Percentiles rank a stretch among this genome's conserved stretches.
Conservation (phyloP, 2,113 vertebrate species). For the Amblyornis subalaris region DNA sequence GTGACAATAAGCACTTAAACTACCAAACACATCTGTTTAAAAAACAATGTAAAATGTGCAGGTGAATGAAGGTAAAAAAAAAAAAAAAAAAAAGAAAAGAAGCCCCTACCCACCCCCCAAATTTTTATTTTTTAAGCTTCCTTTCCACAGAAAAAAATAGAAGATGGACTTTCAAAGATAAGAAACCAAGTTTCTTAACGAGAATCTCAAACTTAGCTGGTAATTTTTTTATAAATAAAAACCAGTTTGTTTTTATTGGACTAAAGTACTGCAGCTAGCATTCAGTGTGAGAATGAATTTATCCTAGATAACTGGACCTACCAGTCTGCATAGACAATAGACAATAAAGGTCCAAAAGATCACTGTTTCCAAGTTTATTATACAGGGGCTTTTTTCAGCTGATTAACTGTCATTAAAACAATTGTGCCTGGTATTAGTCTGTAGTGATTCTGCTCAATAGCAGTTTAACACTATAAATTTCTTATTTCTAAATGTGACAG, state of each 20-base stretch:
- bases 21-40: background rate
- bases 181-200: background rate
- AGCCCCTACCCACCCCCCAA: fast-evolving
- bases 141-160: background rate
- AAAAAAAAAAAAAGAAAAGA: background rate
- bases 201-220: background rate
- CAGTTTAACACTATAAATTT: background rate
- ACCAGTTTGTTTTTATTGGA: background rate
- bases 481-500: background rate
- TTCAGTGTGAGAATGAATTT: background rate
- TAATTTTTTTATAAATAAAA: background rate
- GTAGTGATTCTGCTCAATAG: background rate
- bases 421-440: background rate
- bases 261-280: background rate
- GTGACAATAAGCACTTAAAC: background rate
- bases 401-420: background rate
- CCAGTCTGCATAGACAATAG: background rate
- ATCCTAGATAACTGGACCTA: background rate
- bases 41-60: background rate
- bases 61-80: background rate
- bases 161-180: background rate
- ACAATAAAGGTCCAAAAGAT: background rate
- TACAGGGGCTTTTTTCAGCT: background rate
- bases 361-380: background rate
- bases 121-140: background rate